Evolutionary conservation across 1,140 invertebrate genomes (phyloP).

Genomic region (Phymastichus coffea): DNA sequence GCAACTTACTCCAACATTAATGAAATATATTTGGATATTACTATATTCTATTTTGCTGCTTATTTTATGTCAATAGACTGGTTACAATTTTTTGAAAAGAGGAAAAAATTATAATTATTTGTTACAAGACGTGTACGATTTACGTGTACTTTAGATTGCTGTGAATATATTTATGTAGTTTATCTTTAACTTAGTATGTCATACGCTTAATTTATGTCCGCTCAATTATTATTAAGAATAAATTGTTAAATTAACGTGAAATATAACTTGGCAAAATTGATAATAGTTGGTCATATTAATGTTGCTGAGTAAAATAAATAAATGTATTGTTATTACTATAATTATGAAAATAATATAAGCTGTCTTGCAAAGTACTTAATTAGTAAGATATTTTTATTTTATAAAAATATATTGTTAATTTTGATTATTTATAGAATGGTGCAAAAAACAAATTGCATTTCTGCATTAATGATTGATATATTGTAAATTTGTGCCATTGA

Average conservation of each 20-base stretch:
- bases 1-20: neutral
- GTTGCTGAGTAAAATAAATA: slow-evolving; percentile 10
- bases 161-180: slow-evolving; percentile 24
- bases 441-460: slow-evolving; percentile 16
- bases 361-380: slow-evolving; percentile 21
- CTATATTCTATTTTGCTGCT: slow-evolving; percentile 1
- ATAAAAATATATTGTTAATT: slow-evolving; percentile 1
- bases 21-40: neutral
- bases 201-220: slow-evolving; percentile 8
- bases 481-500: slow-evolving; percentile 41
- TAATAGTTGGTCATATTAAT: slow-evolving; percentile 20
- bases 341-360: neutral
- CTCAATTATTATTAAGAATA: neutral
- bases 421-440: slow-evolving; percentile 4
- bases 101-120: slow-evolving; percentile 23
- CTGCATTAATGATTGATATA: slow-evolving; percentile 22
- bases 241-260: no score
- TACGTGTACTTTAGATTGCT: slow-evolving; percentile 14
- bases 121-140: slow-evolving; percentile 18
- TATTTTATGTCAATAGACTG: slow-evolving; percentile 6
- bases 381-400: slow-evolving; percentile 23
- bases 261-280: neutral
- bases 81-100: slow-evolving; percentile 16
- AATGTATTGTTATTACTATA: neutral
- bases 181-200: neutral